A percentile compares a stretch with the other conserved stretches of the same genome.
These are phyloP conservation scores for Stenopsyche tienmushanensis DNA, from an alignment of 1,140 invertebrate species.

Conservation along the genomic window DNA sequence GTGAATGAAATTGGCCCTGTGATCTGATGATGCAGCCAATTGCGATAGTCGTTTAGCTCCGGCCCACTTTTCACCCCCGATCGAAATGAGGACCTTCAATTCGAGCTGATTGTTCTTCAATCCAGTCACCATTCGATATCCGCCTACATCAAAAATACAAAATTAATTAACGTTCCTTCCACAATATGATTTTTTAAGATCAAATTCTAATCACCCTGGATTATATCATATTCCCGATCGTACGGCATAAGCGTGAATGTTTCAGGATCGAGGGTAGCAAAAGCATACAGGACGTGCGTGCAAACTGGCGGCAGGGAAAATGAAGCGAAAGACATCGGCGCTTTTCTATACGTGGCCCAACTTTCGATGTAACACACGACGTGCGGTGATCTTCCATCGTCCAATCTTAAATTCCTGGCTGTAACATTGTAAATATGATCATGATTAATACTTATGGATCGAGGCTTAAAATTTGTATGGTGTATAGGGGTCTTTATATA, in stretches of 20 bases:
- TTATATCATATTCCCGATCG: slow-evolving; percentile 59
- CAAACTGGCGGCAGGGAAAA: slow-evolving; percentile 73
- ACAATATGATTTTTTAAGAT: too few relatives aligned
- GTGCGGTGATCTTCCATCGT: slow-evolving; percentile 14
- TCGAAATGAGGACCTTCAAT: slow-evolving; percentile 57
- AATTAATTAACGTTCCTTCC: too few relatives aligned
- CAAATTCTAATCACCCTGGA: slow-evolving; percentile 59
- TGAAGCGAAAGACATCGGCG: slow-evolving; percentile 65
- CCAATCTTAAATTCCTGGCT: slow-evolving; percentile 2
- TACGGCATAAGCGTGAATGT: slow-evolving; percentile 60
- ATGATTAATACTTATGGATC: background rate
- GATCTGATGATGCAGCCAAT: slow-evolving; percentile 53
- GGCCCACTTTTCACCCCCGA: slow-evolving; percentile 58
- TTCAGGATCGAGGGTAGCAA: slow-evolving; percentile 69
- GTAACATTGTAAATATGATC: background rate
- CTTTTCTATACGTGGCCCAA: slow-evolving; percentile 64
- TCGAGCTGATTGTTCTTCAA: slow-evolving; percentile 53
- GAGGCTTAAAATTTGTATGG: too few relatives aligned
- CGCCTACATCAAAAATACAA: slow-evolving; percentile 46
- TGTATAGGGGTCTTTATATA: too few relatives aligned
- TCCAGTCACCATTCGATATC: slow-evolving; percentile 56
- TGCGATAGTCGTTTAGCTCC: slow-evolving; percentile 55
- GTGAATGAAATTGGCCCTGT: slow-evolving; percentile 59
- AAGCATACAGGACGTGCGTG: slow-evolving; percentile 80
- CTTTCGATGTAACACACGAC: slow-evolving; percentile 72